phyloP scores from a whole-genome alignment of 2,797 vertebrate species.

The Thamnophis elegans region DNA sequence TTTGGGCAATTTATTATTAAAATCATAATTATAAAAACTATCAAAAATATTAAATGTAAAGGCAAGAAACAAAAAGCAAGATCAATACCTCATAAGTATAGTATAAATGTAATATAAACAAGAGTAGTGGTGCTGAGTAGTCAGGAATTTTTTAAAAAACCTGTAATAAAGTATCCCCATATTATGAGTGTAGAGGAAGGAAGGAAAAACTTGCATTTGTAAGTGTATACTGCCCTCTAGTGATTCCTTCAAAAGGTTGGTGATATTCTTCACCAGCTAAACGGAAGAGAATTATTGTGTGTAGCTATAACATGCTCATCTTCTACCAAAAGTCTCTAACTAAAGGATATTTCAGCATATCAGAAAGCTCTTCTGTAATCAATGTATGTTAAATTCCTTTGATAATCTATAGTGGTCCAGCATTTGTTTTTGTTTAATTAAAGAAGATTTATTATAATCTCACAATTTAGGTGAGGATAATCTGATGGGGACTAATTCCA shows the following conservation, averaged over 20 bases:
- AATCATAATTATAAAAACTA: background rate
- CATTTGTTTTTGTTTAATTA: background rate
- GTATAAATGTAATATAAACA: background rate
- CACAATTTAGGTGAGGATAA: background rate
- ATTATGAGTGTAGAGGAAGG: background rate
- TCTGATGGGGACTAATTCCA: background rate
- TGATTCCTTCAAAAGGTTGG: background rate
- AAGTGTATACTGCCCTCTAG: background rate
- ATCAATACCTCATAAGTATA: background rate
- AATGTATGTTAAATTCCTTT: background rate
- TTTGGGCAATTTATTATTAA: background rate
- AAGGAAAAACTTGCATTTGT: background rate
- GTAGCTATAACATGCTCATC: background rate
- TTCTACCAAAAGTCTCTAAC: background rate
- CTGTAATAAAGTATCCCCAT: background rate
- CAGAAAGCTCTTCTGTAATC: background rate
- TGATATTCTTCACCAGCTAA: background rate
- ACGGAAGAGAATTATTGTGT: background rate
- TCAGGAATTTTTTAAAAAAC: background rate
- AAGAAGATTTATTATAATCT: background rate
- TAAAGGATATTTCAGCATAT: background rate
- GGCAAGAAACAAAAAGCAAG: background rate
- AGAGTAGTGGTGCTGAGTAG: background rate
- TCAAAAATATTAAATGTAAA: background rate
- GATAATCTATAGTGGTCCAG: background rate